Conservation (phyloP, 2,113 vertebrate species). For the Aix galericulata region DNA sequence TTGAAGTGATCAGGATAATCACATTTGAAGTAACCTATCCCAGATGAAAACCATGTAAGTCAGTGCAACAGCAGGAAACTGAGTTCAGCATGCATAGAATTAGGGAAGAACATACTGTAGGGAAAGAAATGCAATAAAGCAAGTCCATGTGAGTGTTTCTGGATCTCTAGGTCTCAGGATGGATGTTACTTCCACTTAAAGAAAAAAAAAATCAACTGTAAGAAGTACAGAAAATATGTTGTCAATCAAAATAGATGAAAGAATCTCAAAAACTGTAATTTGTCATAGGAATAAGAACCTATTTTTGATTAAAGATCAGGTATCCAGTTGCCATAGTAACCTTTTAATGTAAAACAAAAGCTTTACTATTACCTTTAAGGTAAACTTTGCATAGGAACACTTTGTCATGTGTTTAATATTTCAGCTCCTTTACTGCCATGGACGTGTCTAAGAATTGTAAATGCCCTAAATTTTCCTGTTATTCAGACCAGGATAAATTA, state of each 20-base stretch:
- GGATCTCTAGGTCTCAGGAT: background rate
- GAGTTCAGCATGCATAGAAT: background rate
- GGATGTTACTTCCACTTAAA: background rate
- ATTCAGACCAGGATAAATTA: background rate
- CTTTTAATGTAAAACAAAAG: background rate
- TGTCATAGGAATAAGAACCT: background rate
- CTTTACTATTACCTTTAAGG: background rate
- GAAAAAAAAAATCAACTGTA: background rate
- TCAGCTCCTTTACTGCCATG: background rate
- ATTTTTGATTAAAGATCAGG: background rate
- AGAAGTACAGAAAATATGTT: background rate
- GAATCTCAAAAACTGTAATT: background rate
- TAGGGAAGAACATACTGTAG: background rate
- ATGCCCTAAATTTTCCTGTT: background rate
- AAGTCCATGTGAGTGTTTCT: background rate
- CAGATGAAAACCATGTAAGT: background rate
- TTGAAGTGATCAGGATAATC: background rate
- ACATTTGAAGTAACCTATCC: background rate
- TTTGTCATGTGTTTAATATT: background rate
- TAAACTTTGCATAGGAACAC: background rate
- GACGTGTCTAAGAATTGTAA: background rate
- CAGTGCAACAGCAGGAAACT: background rate
- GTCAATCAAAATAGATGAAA: background rate
- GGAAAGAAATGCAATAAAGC: background rate
- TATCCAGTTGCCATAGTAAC: background rate